phyloP scores from a whole-genome alignment of 2,888 invertebrate species.

The Meghimatium bilineatum region DNA sequence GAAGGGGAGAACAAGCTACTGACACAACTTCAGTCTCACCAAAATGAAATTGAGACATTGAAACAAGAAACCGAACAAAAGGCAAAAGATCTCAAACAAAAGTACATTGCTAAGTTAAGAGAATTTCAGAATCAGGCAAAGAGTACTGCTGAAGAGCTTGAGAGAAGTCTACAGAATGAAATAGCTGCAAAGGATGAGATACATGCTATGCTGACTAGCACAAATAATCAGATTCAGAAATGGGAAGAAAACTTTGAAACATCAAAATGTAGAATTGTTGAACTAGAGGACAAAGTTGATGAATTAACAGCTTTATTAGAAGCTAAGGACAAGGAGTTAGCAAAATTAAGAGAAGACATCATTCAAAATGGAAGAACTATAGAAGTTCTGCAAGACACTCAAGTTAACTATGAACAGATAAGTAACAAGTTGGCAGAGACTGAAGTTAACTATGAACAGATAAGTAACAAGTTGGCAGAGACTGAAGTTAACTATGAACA shows the following conservation, averaged over 20 bases:
- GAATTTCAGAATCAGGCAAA: conserved; percentile 60
- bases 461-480: conserved; percentile 32
- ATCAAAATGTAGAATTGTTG: conserved; percentile 59
- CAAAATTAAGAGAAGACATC: conserved; percentile 34
- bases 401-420: conserved; percentile 27
- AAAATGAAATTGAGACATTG: conserved; percentile 54
- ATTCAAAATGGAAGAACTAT: conserved; percentile 34
- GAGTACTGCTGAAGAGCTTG: conserved; percentile 49
- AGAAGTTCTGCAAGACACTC: conserved; percentile 19
- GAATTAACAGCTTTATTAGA: conserved; percentile 48
- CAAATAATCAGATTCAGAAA: conserved; percentile 66
- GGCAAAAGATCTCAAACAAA: conserved; percentile 67
- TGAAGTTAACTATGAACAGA: too few relatives aligned
- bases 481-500: conserved; percentile 26
- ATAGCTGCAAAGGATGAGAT: conserved; percentile 61
- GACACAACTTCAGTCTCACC: conserved; percentile 51
- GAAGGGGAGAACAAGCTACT: conserved; percentile 59
- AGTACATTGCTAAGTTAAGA: conserved; percentile 66
- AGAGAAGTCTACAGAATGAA: conserved; percentile 55
- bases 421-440: conserved; percentile 31
- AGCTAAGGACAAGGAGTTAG: conserved; percentile 50
- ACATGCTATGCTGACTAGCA: conserved; percentile 62
- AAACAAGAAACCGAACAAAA: conserved; percentile 61
- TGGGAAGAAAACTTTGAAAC: conserved; percentile 60
- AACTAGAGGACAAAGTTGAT: conserved; percentile 59